A percentile compares a stretch with the other conserved stretches of the same genome.
Conservation (phyloP, 1,140 invertebrate species). For the Tetragnatha versicolor region DNA sequence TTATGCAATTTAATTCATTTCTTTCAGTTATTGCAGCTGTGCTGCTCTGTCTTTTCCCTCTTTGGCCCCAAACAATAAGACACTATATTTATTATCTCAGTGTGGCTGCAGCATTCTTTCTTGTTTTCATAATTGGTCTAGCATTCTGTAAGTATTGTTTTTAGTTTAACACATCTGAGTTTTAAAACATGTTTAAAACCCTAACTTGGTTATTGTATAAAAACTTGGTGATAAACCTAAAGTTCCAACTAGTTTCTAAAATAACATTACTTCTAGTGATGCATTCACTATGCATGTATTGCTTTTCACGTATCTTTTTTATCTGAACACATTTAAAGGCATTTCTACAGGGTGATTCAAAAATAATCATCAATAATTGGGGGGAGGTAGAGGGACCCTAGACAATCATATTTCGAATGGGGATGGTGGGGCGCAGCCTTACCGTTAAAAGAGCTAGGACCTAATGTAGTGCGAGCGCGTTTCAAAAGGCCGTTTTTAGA, state of each 20-base stretch:
- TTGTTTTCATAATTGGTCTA: conserved; percentile 90
- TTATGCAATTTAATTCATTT: too few species aligned
- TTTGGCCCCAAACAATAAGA: conserved; percentile 94
- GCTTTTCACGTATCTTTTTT: too few species aligned
- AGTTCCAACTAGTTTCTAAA: not conserved
- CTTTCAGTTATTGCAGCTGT: conserved; percentile 85
- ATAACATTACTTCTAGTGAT: not conserved
- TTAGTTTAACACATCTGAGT: not conserved
- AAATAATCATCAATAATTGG: too few species aligned
- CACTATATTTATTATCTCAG: conserved; percentile 97
- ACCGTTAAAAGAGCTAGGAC: too few species aligned
- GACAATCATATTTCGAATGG: too few species aligned
- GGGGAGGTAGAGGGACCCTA: too few species aligned
- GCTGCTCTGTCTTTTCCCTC: conserved; percentile 94
- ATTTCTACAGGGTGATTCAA: too few species aligned
- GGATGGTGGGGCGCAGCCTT: too few species aligned
- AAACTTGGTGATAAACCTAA: not conserved
- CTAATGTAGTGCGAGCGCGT: too few species aligned
- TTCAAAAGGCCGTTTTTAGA: too few species aligned
- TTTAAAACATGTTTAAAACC: not conserved
- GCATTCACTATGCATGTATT: too few species aligned
- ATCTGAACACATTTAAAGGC: too few species aligned
- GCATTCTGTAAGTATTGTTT: conserved; percentile 71
- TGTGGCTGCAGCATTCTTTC: conserved; percentile 89
- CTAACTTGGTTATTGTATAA: not conserved